Conservation (phyloP, 2,888 invertebrate genomes). For the Reticulitermes lucifugus region DNA sequence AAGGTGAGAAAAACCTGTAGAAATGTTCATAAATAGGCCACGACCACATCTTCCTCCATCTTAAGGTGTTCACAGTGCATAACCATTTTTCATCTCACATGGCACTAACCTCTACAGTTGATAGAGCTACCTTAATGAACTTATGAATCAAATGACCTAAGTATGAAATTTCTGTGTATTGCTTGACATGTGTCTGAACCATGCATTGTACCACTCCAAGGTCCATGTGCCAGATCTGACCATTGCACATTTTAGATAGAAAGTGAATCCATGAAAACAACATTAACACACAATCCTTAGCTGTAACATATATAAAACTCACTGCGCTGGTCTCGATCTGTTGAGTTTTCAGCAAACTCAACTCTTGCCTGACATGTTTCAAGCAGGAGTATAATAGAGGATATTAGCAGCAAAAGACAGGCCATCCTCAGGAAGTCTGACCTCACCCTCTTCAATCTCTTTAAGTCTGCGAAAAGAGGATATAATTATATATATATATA, state of each 20-base stretch:
- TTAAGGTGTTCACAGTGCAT: neutral
- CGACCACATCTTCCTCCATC: too few relatives aligned
- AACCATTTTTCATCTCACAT: neutral
- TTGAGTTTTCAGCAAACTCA: neutral
- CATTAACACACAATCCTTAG: neutral
- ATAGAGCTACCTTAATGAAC: too few relatives aligned
- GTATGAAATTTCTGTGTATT: neutral
- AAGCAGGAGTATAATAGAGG: neutral
- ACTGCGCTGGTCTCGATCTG: conserved; percentile 24
- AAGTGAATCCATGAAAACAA: neutral
- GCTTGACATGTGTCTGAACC: neutral
- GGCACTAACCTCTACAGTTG: too few relatives aligned
- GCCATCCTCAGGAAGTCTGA: neutral
- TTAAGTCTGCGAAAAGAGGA: neutral
- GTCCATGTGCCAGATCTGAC: neutral
- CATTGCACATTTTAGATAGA: neutral
- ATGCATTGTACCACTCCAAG: neutral
- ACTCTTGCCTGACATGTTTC: neutral
- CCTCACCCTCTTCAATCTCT: neutral
- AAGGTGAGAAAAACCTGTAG: too few relatives aligned
- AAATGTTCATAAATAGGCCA: too few relatives aligned
- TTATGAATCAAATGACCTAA: too few relatives aligned
- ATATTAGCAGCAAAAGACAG: neutral
- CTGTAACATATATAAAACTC: neutral
- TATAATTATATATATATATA: neutral